Evolutionary conservation across 2,113 vertebrate genomes (phyloP), one percentile per base, ranked within the genome.

Genomic region (Capreolus pygargus): DNA sequence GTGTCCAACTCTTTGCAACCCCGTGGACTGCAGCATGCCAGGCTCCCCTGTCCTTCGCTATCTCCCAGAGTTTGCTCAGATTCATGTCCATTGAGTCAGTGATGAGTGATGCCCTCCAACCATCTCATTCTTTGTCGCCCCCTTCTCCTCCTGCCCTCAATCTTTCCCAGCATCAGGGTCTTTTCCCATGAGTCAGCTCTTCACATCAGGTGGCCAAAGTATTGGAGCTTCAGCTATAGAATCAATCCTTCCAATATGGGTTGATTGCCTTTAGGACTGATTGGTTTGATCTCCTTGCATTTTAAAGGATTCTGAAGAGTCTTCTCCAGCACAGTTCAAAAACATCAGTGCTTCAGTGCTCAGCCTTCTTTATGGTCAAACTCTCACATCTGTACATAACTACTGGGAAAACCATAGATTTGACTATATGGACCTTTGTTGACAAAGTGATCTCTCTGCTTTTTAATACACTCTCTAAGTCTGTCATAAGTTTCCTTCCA

Each of bases 11-110:
- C n/a, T 36, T 70, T 36, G 64, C n/a, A 36, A 23, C n/a, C 19
- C 2, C n/a, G 23, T 70, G 64, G 17, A 70, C n/a, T 70, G 64
- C n/a, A 70, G 17, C 64, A 70, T 36, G 19, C 64, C n/a, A 70
- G 64, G 17, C n/a, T 70, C n/a, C 64, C 64, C n/a, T 70, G 10
- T 70, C 64, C 19, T 70, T 70, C 0, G 0, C n/a, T 36, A 1
- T 36, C 33, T 36, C 64, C 64, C n/a, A 70, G 17, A 70, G n/a
- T 70, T 36, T 70, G 9, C n/a, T 70, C n/a, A 70, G n/a, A 70
- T 36, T 36, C 17, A 70, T 23, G 9, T 70, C n/a, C 17, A 70
- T 23, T 23, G n/a, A 70, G 5, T 36, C 64, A 70, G 64, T 36
- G 64, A 70, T 1, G 9, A 70, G 19, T 36, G n/a, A 70, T 36